Base-by-base conservation (phyloP, 2,113 vertebrate genomes). In the Mirza zaza region DNA sequence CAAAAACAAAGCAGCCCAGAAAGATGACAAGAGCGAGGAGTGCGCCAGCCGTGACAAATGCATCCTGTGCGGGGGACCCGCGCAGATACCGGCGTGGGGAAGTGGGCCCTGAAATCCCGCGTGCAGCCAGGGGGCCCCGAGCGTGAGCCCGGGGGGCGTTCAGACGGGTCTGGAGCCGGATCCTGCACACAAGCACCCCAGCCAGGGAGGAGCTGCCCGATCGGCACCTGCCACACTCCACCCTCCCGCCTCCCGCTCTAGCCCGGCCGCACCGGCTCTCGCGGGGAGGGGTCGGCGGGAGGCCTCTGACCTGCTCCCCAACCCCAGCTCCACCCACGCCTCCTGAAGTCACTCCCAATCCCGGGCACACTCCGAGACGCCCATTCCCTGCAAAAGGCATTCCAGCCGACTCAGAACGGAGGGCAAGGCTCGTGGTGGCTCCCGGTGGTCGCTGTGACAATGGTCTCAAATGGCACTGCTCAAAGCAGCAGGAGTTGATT, bases 331-430 rank as follows among this genome's bases (percentile, higher is more conserved):
- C 20, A 6, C 39, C 11, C 15, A 14, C 29, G 68, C 13, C 32
- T 32, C 88, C 42, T 21, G 3, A 32, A 8, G 18, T 21, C 8
- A 10, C n/a, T 15, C 67, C 39, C 21, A 5, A 0, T 13, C 32
- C 8, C 0, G 0, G 2, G 0, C 0, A 5, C 12, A 2, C 2
- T 15, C 57, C 1, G 0, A 6, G 52, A 12, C 36, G 8, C 20
- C 76, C 4, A 0, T 6, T 8, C 17, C 25, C n/a, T 34, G 36
- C 18, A 8, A 29, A 29, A 14, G 34, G 6, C 75, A 32, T 32
- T 12, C 80, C 48, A 32, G 3, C 36, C 86, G 5, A 2, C 55
- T 42, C 29, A 76, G n/a, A 42, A 17, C 1, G 29, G 36, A 63
- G 55, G n/a, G 11, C 77, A 15, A 27, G 68, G 86, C 36, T 63